These are phyloP conservation scores for Campopleginae sp. DNA, from an alignment of 2,888 invertebrate species.

Conservation along the genomic window DNA sequence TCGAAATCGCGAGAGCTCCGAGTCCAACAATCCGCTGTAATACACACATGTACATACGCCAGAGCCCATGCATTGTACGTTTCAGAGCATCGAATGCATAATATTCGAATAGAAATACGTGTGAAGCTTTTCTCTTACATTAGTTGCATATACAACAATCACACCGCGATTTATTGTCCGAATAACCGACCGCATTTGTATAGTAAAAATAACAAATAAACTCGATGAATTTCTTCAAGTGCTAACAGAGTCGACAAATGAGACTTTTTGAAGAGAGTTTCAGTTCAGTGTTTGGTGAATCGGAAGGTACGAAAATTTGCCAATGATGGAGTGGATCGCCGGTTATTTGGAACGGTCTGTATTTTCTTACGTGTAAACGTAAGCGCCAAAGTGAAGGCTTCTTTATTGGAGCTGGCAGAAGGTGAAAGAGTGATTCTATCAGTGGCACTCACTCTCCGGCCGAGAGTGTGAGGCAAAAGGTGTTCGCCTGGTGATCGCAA, in stretches of 20 bases:
- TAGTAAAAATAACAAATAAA: not conserved
- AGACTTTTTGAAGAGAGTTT: not conserved
- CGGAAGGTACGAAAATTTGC: not conserved
- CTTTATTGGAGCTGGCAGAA: constrained; percentile 68
- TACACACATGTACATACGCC: not conserved
- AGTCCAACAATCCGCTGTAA: not conserved
- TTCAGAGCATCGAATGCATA: not conserved
- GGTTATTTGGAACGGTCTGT: not conserved
- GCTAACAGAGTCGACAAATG: not conserved
- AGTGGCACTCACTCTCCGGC: constrained; percentile 33
- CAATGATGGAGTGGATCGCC: too few species aligned
- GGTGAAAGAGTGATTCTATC: constrained; percentile 67
- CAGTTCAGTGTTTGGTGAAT: not conserved
- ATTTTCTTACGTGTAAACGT: constrained; percentile 6
- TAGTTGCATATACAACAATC: not conserved
- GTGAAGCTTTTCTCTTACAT: constrained; percentile 15
- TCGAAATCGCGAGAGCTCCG: constrained; percentile 59
- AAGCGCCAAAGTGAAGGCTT: constrained; percentile 66
- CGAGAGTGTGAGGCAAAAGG: constrained; percentile 23
- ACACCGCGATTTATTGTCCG: not conserved
- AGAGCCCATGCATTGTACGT: not conserved
- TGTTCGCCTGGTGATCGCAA: constrained; percentile 10
- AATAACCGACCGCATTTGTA: not conserved
- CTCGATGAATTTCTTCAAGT: not conserved
- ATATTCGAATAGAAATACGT: constrained; percentile 3